phyloP scores from a whole-genome alignment of 64 coral and sea anemone species.

The Pocillopora verrucosa region DNA sequence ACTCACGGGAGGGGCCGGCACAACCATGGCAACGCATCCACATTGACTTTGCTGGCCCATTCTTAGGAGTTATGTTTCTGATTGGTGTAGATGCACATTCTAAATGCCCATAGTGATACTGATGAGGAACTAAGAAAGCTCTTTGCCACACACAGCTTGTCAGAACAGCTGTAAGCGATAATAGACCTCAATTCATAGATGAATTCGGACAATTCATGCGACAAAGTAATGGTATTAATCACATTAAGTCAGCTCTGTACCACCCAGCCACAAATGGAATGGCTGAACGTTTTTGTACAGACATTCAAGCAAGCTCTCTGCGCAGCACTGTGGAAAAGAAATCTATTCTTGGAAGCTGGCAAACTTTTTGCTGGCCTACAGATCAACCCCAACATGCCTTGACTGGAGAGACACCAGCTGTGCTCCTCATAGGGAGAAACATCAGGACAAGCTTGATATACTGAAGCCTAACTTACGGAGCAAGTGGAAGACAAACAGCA shows the following conservation, averaged over 20 bases:
- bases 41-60: slow-evolving; percentile 31
- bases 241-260: slow-evolving; percentile 11
- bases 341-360: not conserved
- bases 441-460: slow-evolving; percentile 46
- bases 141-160: slow-evolving; percentile 20
- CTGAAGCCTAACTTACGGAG: slow-evolving; percentile 42
- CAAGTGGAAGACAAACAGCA: slow-evolving; percentile 37
- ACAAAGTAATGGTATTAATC: too few relatives aligned
- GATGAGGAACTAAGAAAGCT: slow-evolving; percentile 7
- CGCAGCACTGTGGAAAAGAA: not conserved
- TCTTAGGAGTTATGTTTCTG: slow-evolving; percentile 35
- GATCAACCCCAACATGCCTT: slow-evolving; percentile 23
- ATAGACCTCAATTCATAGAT: slow-evolving; percentile 44
- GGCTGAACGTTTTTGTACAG: slow-evolving; percentile 34
- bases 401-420: not conserved
- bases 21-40: slow-evolving; percentile 29
- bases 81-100: slow-evolving; percentile 23
- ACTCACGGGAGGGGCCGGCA: slow-evolving; percentile 32
- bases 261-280: slow-evolving; percentile 36
- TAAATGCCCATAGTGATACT: slow-evolving; percentile 27
- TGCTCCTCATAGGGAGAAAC: slow-evolving; percentile 23
- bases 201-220: slow-evolving; percentile 33
- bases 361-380: slow-evolving; percentile 31
- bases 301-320: not conserved
- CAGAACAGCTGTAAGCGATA: slow-evolving; percentile 31